Evolutionary conservation across 2,888 invertebrate species (phyloP), one percentile per base, ranked within the genome.

Genomic region (Seira ritae): DNA sequence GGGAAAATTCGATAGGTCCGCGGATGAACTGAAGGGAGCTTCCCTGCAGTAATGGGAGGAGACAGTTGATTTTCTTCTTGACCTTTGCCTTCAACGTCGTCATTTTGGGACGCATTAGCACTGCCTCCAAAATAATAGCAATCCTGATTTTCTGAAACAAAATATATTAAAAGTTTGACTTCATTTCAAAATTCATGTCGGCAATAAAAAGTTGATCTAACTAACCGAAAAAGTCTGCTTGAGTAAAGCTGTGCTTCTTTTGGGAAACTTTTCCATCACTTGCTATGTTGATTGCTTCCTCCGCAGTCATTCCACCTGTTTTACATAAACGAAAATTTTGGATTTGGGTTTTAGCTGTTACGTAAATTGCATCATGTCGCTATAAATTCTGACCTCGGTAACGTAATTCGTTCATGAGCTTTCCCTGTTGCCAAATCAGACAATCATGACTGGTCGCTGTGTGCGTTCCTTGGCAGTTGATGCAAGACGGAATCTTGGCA

Each of bases 401-500:
- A 46, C 86, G 37, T n/a, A 85, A 50, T 67, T 86, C 85, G 72
- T 86, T 86, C 85, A 86, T 86, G 24, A 83, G 37, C 68, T 86
- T 86, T 37, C 86, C 86, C 62, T 86, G 85, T 37, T 86, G 85
- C 86, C 86, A 86, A 66, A 85, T 85, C 10, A 42, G 17, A 15
- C 86, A 86, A 17, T 85, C 85, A 37, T 85, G 86, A 31, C 84
- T 84, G 4, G 84, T 86, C 1, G 86, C 83, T 12, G 85, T 67
- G 50, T 86, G 86, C 19, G 17, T 10, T 1, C 83, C 85, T 17
- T 78, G 78, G 65, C 86, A 86, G 55, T 86, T 86, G 10, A 86
- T 85, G 69, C 86, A 86, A 0, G 68, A 55, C 4, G 81, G 84
- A 24, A 67, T n/a, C 15, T 75, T 68, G 4, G 86, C 84, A 15